Conservation (phyloP, 2,113 vertebrate species). For the Nestor notabilis region DNA sequence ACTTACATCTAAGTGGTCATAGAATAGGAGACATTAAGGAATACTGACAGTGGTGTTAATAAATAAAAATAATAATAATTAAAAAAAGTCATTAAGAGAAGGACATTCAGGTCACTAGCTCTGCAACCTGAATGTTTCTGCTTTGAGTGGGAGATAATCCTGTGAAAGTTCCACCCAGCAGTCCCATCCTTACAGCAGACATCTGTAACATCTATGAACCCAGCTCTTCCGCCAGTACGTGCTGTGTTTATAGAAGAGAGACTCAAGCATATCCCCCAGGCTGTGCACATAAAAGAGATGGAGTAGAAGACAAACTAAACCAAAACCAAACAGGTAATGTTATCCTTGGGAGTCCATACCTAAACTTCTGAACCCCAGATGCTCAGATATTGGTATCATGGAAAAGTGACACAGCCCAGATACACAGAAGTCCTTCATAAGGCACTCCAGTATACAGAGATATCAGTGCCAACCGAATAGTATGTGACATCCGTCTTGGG, state of each 20-base stretch:
- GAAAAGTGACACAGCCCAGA: background rate
- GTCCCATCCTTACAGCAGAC: background rate
- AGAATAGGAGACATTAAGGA: background rate
- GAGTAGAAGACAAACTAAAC: background rate
- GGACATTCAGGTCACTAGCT: background rate
- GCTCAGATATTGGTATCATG: background rate
- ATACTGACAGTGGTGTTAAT: background rate
- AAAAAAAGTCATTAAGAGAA: background rate
- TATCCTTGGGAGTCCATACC: background rate
- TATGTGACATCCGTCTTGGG: background rate
- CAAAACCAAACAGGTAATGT: background rate
- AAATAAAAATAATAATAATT: background rate
- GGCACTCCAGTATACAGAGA: background rate
- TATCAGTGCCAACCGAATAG: background rate
- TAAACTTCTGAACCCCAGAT: background rate
- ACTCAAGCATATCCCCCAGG: rapidly evolving
- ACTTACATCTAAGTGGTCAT: background rate
- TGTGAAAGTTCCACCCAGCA: background rate
- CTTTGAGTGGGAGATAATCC: background rate
- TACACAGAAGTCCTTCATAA: background rate
- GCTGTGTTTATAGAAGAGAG: background rate
- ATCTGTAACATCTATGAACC: background rate
- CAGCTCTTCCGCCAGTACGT: background rate
- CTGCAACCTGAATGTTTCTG: background rate
- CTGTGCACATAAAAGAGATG: rapidly evolving